Evolutionary conservation across 2,113 vertebrate genomes (phyloP).

Genomic region (Puntigrus tetrazona): DNA sequence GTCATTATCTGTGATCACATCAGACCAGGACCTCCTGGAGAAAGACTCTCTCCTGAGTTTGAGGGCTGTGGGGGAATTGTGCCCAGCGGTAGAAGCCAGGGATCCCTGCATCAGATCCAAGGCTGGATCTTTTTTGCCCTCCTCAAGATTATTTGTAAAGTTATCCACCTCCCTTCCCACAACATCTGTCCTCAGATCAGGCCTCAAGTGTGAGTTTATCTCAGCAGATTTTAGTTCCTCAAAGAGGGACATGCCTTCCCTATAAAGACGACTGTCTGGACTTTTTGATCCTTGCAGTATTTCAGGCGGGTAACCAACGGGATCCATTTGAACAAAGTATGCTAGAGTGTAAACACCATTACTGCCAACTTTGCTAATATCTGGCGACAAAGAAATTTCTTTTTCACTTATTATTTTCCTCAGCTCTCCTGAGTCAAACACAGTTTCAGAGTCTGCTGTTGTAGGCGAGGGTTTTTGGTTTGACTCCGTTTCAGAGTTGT

Average conservation of each 20-base stretch:
- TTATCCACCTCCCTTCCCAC: background rate
- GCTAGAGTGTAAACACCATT: background rate
- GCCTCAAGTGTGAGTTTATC: background rate
- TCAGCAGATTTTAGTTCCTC: slow-evolving; percentile 17
- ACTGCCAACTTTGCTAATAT: background rate
- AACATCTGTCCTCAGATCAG: background rate
- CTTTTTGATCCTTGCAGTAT: background rate
- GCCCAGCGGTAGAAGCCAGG: slow-evolving; percentile 49
- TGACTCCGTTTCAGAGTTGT: background rate
- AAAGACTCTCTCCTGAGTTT: slow-evolving; percentile 52
- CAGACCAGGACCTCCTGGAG: slow-evolving; percentile 37
- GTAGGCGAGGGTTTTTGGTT: background rate
- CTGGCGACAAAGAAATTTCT: background rate
- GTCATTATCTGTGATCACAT: background rate
- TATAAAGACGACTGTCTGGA: slow-evolving; percentile 2
- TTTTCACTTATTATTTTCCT: background rate
- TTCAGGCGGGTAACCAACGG: background rate
- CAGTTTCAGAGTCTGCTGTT: background rate
- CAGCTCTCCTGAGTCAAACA: background rate
- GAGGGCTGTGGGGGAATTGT: background rate
- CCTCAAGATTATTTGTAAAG: background rate
- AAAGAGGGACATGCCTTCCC: background rate
- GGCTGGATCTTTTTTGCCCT: background rate
- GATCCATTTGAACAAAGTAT: slow-evolving; percentile 22
- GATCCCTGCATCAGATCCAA: slow-evolving; percentile 58